Evolutionary conservation across 2,888 invertebrate species (phyloP).

Genomic region (Sphaeridia pumilis): DNA sequence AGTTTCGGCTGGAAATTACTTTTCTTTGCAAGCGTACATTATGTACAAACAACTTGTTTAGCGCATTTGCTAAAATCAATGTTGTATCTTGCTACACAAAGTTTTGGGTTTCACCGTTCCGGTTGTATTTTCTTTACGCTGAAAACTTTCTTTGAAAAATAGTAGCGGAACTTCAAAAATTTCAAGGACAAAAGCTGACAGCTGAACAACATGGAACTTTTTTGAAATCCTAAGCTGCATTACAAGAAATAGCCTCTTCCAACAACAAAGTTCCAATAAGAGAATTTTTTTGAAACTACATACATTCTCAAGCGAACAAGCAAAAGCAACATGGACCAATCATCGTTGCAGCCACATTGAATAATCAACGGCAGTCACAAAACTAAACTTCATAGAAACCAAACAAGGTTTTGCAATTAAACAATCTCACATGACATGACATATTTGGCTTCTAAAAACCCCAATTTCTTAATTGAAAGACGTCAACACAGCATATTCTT

Average conservation of each 20-base stretch:
- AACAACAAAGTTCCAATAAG: not conserved
- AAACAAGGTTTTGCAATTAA: not conserved
- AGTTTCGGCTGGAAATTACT: too few relatives aligned
- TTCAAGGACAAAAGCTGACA: too few relatives aligned
- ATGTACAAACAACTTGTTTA: too few relatives aligned
- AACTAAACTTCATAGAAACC: not conserved
- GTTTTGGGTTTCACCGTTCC: too few relatives aligned
- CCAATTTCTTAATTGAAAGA: too few relatives aligned
- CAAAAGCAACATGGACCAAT: slow-evolving; percentile 16
- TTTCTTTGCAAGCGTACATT: too few relatives aligned
- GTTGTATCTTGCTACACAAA: too few relatives aligned
- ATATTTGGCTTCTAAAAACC: not conserved
- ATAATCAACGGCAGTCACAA: not conserved
- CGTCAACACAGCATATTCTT: too few relatives aligned
- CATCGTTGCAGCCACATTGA: slow-evolving; percentile 19
- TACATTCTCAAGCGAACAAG: not conserved
- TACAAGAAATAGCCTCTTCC: not conserved
- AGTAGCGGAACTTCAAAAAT: not conserved
- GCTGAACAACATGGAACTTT: too few relatives aligned
- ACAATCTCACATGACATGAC: not conserved
- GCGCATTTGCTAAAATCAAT: too few relatives aligned
- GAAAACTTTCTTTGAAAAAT: too few relatives aligned
- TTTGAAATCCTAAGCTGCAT: not conserved
- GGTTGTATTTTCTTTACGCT: too few relatives aligned
- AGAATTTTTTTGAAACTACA: not conserved